phyloP scores from a whole-genome alignment of 2,888 invertebrate genomes.

The Drosophila algonquin region DNA sequence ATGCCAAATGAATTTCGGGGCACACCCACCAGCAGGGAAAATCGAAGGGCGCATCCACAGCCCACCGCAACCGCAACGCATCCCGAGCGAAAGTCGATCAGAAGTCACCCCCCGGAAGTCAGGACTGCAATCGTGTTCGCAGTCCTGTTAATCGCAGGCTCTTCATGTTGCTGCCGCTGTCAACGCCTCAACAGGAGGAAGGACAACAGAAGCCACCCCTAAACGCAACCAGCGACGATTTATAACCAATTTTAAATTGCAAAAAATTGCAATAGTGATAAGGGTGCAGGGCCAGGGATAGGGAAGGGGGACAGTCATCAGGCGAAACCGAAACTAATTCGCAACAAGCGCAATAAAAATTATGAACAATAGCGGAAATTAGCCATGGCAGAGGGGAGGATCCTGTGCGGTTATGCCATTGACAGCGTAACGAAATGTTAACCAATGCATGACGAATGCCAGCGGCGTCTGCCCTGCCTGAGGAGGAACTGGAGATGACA shows the following conservation, averaged over 20 bases:
- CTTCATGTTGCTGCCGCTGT: constrained; percentile 52
- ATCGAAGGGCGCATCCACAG: constrained; percentile 12
- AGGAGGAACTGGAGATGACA: constrained; percentile 9
- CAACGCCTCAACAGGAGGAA: constrained; percentile 59
- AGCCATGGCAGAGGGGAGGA: constrained; percentile 56
- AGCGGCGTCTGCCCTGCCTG: constrained; percentile 18
- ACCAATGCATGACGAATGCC: constrained; percentile 74
- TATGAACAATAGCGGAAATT: constrained; percentile 80
- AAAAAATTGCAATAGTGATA: constrained; percentile 59
- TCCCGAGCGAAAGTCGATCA: constrained; percentile 1
- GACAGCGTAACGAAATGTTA: constrained; percentile 78
- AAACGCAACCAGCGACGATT: constrained; percentile 59
- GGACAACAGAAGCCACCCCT: constrained; percentile 51
- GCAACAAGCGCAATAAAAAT: constrained; percentile 80
- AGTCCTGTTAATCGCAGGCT: constrained; percentile 64
- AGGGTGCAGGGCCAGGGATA: not conserved
- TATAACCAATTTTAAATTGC: constrained; percentile 69
- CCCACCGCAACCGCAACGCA: constrained; percentile 15
- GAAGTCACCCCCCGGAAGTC: constrained; percentile 37
- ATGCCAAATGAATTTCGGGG: constrained; percentile 44
- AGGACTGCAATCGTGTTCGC: constrained; percentile 47
- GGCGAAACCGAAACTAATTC: constrained; percentile 82
- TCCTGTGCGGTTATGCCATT: constrained; percentile 53
- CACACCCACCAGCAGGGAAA: constrained; percentile 24
- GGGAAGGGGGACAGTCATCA: constrained; percentile 23